Base-by-base conservation (phyloP, 2,888 invertebrate genomes). In the Mythimna ferrago region DNA sequence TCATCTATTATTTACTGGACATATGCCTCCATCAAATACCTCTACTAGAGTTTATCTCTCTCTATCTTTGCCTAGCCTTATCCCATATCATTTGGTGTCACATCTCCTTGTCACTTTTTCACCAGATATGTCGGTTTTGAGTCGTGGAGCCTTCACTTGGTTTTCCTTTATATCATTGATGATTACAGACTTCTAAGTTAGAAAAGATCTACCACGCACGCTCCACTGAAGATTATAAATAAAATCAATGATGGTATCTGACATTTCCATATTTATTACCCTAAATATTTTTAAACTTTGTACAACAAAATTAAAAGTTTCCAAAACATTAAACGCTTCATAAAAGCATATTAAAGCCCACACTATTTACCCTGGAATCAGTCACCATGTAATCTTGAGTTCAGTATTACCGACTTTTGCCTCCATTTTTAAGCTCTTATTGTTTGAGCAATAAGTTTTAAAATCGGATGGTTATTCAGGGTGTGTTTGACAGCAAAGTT, bases 301-400 rank as follows among this genome's bases (percentile, higher is more conserved):
- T 7, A 41, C 19, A 19, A 38, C n/a, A 10, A 61, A 51, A 51
- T 51, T 57, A 38, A 61, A 62, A 64, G 32, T 72, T 66, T 62
- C 41, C 38, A 11, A 66, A 78, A 64, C 48, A 57, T 61, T 54
- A 57, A 73, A 54, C 35, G 16, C 26, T 60, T 79, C 68, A 61
- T 66, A 62, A 58, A 67, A 58, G 44, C 56, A 26, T 73, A 78
- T 76, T 78, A 82, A 85, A 83, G 60, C 71, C 78, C 69, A 76
- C 75, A 81, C 83, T 91, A 89, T 92, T 92, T 92, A 84, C 84
- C 67, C 73, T 84, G 61, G 83, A 89, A 88, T 89, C 85, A 90
- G 85, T 78, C 72, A 81, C 87, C 77, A 87, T 86, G 78, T 87
- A 84, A 90, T 89, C 88, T 89, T 62, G 66, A 76, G 76, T 85